Conservation (phyloP, 2,797 vertebrate species). For the Borostomias antarcticus region DNA sequence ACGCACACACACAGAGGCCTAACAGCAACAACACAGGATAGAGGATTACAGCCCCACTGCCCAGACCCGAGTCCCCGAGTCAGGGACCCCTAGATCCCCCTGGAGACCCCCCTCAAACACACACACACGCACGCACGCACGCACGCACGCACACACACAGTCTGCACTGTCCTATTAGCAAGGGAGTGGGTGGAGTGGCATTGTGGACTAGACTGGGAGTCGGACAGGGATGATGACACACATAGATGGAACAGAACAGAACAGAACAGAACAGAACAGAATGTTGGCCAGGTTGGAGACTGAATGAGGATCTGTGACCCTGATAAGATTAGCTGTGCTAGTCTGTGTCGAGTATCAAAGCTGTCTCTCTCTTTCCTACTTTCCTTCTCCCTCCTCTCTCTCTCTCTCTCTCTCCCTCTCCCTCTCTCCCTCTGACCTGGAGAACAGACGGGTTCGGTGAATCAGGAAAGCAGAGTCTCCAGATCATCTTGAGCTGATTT, state of each 20-base stretch:
- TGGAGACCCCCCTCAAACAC: constrained; percentile 24
- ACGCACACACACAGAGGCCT: constrained; percentile 74
- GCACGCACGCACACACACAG: background rate
- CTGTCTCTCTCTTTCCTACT: background rate
- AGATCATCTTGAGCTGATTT: constrained; percentile 71
- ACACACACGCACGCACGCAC: constrained; percentile 7
- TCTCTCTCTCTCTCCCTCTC: constrained; percentile 13
- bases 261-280: background rate
- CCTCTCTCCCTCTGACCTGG: constrained; percentile 9
- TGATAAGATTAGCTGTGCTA: background rate
- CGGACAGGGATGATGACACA: background rate
- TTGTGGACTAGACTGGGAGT: background rate
- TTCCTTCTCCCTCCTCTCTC: background rate
- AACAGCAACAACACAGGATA: constrained; percentile 84
- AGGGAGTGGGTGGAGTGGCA: background rate
- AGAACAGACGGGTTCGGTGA: background rate
- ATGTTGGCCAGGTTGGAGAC: background rate
- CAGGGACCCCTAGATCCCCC: constrained; percentile 30
- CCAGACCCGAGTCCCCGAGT: constrained; percentile 47
- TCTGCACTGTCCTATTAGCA: background rate
- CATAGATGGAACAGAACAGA: background rate
- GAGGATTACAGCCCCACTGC: constrained; percentile 75
- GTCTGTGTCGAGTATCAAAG: too few species aligned
- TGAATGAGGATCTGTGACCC: too few species aligned
- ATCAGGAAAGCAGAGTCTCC: constrained; percentile 54